A percentile compares a stretch with the other conserved stretches of the same genome.
Conservation (phyloP, 2,888 invertebrate genomes). For the Cloeon dipterum region DNA sequence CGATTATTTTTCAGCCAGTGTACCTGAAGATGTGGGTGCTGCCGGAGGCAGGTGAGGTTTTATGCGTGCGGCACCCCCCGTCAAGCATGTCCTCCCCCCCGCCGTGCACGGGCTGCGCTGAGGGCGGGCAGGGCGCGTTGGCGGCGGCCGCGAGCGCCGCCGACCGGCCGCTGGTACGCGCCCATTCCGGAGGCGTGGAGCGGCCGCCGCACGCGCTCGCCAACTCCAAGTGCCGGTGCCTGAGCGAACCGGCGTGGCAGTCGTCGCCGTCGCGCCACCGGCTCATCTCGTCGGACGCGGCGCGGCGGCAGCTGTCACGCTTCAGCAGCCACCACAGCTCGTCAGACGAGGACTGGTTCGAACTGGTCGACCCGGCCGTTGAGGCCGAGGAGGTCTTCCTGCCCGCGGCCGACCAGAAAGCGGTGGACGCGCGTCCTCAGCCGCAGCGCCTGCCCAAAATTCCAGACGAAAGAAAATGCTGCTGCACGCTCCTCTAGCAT, state of each 20-base stretch:
- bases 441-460: too few relatives aligned
- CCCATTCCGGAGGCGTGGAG: background rate
- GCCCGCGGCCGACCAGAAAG: too few relatives aligned
- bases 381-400: slow-evolving; percentile 6
- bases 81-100: too few relatives aligned
- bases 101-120: too few relatives aligned
- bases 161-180: too few relatives aligned
- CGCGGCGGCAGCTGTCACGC: slow-evolving; percentile 11
- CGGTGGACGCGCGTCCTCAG: too few relatives aligned
- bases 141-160: too few relatives aligned
- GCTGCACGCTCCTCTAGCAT: too few relatives aligned
- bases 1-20: slow-evolving; percentile 41
- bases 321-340: slow-evolving; percentile 22
- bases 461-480: too few relatives aligned
- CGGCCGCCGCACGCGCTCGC: background rate
- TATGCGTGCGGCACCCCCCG: too few relatives aligned
- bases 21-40: slow-evolving; percentile 47
- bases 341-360: slow-evolving; percentile 24
- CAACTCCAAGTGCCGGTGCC: background rate
- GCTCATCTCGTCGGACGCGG: background rate
- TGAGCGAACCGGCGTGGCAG: background rate
- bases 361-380: slow-evolving; percentile 14
- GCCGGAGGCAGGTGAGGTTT: slow-evolving; percentile 50
- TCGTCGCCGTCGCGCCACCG: background rate
- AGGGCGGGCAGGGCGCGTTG: too few relatives aligned